Conservation (phyloP, 2,888 invertebrate species). For the Epirrhoe tristata region DNA sequence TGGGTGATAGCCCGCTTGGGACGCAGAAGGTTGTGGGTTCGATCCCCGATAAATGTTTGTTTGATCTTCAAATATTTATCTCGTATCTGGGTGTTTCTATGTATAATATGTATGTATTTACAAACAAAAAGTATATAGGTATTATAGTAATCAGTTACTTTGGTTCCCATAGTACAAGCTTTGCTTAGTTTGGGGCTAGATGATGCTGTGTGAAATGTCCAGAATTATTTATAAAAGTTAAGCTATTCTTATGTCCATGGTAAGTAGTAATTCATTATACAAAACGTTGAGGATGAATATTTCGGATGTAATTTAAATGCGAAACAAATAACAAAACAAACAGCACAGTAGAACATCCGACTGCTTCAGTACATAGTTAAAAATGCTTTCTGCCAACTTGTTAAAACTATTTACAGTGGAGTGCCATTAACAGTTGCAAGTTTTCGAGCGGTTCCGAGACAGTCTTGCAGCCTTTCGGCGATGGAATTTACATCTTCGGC, state of each 20-base stretch:
- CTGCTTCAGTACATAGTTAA: constrained; percentile 29
- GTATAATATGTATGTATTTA: too few relatives aligned
- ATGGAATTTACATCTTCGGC: constrained; percentile 65
- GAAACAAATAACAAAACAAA: constrained; percentile 12
- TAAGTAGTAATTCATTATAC: background rate
- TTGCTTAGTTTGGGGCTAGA: too few relatives aligned
- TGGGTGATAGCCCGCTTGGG: too few relatives aligned
- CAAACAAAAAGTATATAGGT: too few relatives aligned
- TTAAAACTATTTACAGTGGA: constrained; percentile 40
- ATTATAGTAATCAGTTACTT: too few relatives aligned
- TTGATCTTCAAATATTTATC: too few relatives aligned
- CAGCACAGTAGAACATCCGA: constrained; percentile 14
- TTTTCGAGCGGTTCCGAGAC: constrained; percentile 35
- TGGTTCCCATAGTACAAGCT: too few relatives aligned
- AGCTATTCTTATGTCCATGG: background rate
- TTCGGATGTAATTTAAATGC: constrained; percentile 11
- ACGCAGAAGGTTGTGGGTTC: too few relatives aligned
- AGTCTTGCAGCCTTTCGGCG: constrained; percentile 59
- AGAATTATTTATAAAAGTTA: too few relatives aligned
- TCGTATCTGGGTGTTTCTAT: too few relatives aligned
- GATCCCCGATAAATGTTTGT: too few relatives aligned
- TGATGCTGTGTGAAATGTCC: too few relatives aligned
- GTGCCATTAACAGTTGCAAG: constrained; percentile 43
- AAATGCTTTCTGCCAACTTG: constrained; percentile 35
- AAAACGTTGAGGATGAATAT: constrained; percentile 6